phyloP scores from a whole-genome alignment of 2,888 invertebrate species.

The Ormyrus labotus region DNA sequence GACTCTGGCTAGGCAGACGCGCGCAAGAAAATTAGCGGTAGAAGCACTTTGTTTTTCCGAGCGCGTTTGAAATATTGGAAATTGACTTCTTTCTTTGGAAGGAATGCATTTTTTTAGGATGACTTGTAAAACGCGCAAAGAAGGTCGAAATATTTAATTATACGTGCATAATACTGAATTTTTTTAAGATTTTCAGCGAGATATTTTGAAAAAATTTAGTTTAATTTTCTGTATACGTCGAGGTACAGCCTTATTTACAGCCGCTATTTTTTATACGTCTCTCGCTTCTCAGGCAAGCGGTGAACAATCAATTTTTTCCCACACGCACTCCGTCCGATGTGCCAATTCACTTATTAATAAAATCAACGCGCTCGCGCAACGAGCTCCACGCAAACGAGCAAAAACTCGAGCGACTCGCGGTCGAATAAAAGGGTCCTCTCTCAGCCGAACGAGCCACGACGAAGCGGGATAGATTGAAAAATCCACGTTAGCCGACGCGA shows the following conservation, averaged over 20 bases:
- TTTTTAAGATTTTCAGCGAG: too few relatives aligned
- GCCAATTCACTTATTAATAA: constrained; percentile 33
- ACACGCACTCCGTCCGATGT: constrained; percentile 2
- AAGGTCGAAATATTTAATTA: not conserved
- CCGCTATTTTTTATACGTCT: too few relatives aligned
- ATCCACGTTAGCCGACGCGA: constrained; percentile 23
- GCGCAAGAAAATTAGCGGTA: too few relatives aligned
- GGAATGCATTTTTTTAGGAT: not conserved
- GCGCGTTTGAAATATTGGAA: too few relatives aligned
- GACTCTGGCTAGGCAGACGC: too few relatives aligned
- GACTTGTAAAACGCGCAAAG: not conserved
- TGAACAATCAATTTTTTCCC: constrained; percentile 19
- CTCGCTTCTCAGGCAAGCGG: too few relatives aligned
- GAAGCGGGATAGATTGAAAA: constrained; percentile 41
- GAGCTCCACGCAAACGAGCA: not conserved
- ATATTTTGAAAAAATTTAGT: too few relatives aligned
- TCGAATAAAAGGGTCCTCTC: not conserved
- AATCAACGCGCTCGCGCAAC: not conserved
- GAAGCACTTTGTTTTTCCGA: too few relatives aligned
- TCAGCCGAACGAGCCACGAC: not conserved
- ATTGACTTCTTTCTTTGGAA: not conserved
- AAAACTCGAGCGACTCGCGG: not conserved
- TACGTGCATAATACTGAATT: not conserved
- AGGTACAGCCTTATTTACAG: too few relatives aligned
- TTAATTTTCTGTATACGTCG: too few relatives aligned